Percentiles rank a stretch among this genome's conserved stretches.
Evolutionary conservation across 2,888 invertebrate species (phyloP).

Genomic region (Clunio marinus): DNA sequence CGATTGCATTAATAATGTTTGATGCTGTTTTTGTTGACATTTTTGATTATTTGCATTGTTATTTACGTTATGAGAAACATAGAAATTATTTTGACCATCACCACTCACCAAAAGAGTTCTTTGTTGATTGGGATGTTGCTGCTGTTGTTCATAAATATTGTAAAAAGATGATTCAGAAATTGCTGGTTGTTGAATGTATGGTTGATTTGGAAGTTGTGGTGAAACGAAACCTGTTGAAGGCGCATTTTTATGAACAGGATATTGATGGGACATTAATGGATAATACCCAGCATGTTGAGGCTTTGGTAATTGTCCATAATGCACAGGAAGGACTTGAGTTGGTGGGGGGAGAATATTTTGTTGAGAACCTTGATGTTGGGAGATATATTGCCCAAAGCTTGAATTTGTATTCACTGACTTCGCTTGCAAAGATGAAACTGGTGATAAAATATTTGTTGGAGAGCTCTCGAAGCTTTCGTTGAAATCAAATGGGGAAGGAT

Average conservation of each 20-base stretch:
- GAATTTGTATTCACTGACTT: neutral
- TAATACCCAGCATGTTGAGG: constrained; percentile 48
- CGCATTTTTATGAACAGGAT: neutral
- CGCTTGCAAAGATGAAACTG: constrained; percentile 19
- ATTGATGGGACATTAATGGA: constrained; percentile 37
- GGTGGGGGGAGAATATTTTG: constrained; percentile 43
- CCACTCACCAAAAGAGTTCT: constrained; percentile 34
- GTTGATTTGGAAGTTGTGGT: neutral
- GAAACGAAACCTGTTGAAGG: constrained; percentile 15
- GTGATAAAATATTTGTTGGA: constrained; percentile 32
- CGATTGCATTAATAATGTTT: constrained; percentile 36
- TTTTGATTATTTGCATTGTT: constrained; percentile 33
- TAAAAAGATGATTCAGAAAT: neutral
- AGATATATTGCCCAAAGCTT: constrained; percentile 5
- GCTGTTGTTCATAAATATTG: constrained; percentile 8
- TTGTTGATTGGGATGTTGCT: constrained; percentile 8
- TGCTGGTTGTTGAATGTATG: neutral
- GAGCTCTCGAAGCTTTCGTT: constrained; percentile 15
- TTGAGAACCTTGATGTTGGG: neutral
- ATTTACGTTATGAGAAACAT: constrained; percentile 27
- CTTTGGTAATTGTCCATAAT: constrained; percentile 49
- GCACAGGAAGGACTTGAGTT: constrained; percentile 51
- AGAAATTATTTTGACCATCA: constrained; percentile 29
- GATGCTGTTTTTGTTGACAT: constrained; percentile 3
- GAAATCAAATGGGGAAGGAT: constrained; percentile 13